These are phyloP conservation scores for Timandra comae DNA, from an alignment of 2,888 invertebrate species.

Conservation along the genomic window DNA sequence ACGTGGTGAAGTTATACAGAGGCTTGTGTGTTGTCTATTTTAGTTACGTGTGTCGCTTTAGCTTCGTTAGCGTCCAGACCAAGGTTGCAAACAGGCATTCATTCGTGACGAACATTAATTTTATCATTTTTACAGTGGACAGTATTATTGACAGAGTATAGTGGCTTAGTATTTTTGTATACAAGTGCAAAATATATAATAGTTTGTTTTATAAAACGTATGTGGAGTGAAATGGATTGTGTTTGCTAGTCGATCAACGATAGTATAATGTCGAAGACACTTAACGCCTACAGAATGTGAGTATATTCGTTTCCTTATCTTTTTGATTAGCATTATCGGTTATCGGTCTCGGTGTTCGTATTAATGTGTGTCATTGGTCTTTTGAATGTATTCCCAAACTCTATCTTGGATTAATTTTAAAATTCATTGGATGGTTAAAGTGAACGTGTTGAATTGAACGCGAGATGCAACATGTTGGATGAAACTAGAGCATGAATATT, in stretches of 20 bases:
- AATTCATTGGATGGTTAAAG: too few species aligned
- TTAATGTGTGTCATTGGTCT: background rate
- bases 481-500: background rate
- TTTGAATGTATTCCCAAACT: too few species aligned
- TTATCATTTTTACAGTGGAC: conserved; percentile 29
- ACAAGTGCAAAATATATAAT: conserved; percentile 28
- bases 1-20: conserved; percentile 1
- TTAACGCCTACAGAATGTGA: conserved; percentile 94
- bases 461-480: too few species aligned
- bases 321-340: conserved; percentile 7
- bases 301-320: conserved; percentile 51
- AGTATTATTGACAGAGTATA: conserved; percentile 28
- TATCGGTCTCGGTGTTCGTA: background rate
- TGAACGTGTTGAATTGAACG: too few species aligned
- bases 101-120: conserved; percentile 26
- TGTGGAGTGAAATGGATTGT: conserved; percentile 54
- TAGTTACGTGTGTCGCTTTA: conserved; percentile 14
- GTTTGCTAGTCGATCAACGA: conserved; percentile 35
- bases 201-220: conserved; percentile 28
- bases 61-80: conserved; percentile 17
- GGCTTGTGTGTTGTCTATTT: conserved; percentile 13
- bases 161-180: conserved; percentile 34
- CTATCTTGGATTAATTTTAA: too few species aligned
- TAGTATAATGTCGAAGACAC: conserved; percentile 88
- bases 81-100: conserved; percentile 29